These are phyloP conservation scores for Struthio camelus DNA, from an alignment of 2,113 vertebrate genomes.

Conservation along the genomic window DNA sequence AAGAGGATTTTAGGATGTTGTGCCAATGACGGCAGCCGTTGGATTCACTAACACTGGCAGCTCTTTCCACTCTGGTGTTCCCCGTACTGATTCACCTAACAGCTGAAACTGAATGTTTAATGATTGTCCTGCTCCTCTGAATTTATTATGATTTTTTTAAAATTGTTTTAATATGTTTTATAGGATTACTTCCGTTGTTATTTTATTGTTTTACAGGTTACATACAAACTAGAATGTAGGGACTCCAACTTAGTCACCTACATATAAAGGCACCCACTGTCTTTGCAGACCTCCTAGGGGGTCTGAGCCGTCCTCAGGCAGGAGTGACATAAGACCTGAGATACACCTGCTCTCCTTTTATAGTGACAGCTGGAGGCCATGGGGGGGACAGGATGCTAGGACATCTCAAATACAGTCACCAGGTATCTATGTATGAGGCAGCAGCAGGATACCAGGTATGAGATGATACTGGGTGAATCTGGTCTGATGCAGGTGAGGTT, in stretches of 20 bases:
- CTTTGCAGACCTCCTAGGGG: background rate
- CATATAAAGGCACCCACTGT: background rate
- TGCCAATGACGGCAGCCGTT: background rate
- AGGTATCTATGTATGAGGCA: background rate
- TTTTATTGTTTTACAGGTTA: background rate
- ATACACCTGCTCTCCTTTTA: background rate
- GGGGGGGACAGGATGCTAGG: background rate
- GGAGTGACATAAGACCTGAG: background rate
- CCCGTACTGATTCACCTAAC: background rate
- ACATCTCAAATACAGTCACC: background rate
- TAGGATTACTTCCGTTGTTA: background rate
- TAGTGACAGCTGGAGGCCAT: background rate
- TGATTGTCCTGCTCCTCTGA: background rate
- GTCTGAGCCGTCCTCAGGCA: background rate
- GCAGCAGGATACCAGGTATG: too few species aligned
- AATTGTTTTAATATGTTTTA: background rate
- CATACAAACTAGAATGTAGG: background rate
- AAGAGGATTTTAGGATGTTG: background rate
- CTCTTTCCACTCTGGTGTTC: background rate
- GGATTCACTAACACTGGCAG: background rate
- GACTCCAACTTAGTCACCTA: background rate
- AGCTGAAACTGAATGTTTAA: background rate
- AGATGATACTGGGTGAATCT: background rate
- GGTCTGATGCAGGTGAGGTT: background rate
- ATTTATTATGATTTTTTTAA: background rate